These are phyloP conservation scores for Acrocephalus scirpaceus DNA, from an alignment of 2,797 vertebrate genomes.

Conservation along the genomic window DNA sequence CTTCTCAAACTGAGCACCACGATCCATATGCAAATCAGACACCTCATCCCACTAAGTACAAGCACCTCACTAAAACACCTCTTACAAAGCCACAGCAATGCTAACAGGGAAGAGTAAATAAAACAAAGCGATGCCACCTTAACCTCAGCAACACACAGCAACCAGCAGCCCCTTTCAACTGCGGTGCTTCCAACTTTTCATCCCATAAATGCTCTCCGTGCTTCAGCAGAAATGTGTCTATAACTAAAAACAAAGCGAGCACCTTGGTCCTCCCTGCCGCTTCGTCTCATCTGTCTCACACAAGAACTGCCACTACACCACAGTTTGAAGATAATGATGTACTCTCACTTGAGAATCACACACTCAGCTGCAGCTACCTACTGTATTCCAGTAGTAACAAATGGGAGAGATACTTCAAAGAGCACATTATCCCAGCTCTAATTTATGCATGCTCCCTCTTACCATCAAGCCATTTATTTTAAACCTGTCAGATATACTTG, in stretches of 20 bases:
- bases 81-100: neutral
- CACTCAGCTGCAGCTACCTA: conserved; percentile 42
- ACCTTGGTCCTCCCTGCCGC: neutral
- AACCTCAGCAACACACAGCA: neutral
- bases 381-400: conserved; percentile 48
- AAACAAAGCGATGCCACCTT: neutral
- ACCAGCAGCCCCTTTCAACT: neutral
- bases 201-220: neutral
- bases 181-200: neutral
- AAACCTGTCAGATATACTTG: conserved; percentile 58
- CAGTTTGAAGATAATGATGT: neutral
- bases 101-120: neutral
- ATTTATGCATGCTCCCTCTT: conserved; percentile 65
- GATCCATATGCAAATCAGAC: neutral
- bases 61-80: neutral
- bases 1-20: neutral
- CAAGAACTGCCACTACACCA: conserved; percentile 5
- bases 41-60: accelerated
- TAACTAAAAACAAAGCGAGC: neutral
- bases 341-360: conserved; percentile 10
- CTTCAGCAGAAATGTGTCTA: neutral
- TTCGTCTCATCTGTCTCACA: neutral
- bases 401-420: conserved; percentile 59
- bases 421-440: conserved; percentile 54
- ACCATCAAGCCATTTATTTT: conserved; percentile 64